Percentiles rank a stretch among this genome's conserved stretches.
Evolutionary conservation across 2,888 invertebrate genomes (phyloP).

Genomic region (Nomada ferruginata): DNA sequence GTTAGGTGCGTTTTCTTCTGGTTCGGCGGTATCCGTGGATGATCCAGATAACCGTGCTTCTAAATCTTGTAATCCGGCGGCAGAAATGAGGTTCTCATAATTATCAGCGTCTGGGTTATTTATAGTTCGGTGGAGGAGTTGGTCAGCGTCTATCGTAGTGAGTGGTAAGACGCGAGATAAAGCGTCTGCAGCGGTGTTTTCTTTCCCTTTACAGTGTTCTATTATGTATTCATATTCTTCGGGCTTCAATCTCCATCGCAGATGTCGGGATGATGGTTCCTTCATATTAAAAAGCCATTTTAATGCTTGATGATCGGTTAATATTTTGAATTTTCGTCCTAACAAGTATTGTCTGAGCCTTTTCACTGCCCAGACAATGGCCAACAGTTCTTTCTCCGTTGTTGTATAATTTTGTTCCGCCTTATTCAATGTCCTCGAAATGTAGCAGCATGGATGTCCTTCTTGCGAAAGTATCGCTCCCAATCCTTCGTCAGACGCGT

Average conservation of each 20-base stretch:
- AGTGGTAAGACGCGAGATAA: conserved; percentile 2
- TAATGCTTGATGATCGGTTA: background rate
- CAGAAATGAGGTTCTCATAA: no score
- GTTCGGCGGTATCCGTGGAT: no score
- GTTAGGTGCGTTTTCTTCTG: no score
- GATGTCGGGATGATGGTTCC: background rate
- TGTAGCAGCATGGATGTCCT: background rate
- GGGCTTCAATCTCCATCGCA: background rate
- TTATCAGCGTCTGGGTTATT: no score
- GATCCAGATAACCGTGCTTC: no score
- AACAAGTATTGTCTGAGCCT: background rate
- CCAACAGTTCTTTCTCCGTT: background rate
- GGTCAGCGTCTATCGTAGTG: background rate
- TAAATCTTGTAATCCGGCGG: no score
- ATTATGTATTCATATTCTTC: conserved; percentile 10
- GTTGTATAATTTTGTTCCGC: background rate
- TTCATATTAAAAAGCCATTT: conserved; percentile 6
- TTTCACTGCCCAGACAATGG: background rate
- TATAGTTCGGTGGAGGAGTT: no score
- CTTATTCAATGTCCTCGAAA: background rate
- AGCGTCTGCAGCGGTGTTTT: background rate
- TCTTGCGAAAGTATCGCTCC: background rate
- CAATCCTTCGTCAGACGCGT: no score
- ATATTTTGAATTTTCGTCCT: background rate
- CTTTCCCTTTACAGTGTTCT: background rate